Conservation (phyloP, 2,113 vertebrate genomes). For the Elephas maximus region DNA sequence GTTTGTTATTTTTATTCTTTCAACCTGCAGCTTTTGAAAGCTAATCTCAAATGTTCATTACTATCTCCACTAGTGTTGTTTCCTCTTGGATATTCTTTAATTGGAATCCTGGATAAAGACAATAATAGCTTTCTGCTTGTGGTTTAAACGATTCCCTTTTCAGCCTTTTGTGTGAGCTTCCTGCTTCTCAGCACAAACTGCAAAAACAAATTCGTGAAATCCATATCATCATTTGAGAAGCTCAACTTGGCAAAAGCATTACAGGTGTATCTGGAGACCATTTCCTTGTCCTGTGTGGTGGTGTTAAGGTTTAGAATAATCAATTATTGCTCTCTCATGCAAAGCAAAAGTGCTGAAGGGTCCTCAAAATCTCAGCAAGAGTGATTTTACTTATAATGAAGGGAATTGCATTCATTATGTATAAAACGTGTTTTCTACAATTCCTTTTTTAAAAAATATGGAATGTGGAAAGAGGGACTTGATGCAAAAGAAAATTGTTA, state of each 20-base stretch:
- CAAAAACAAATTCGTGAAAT: slow-evolving; percentile 61
- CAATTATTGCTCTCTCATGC: slow-evolving; percentile 50
- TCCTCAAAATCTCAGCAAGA: slow-evolving; percentile 37
- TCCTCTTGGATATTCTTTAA: slow-evolving; percentile 76
- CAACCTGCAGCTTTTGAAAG: slow-evolving; percentile 57
- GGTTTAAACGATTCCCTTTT: slow-evolving; percentile 65
- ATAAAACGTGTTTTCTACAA: background rate
- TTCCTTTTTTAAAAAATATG: background rate
- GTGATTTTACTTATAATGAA: slow-evolving; percentile 64
- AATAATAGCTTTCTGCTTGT: slow-evolving; percentile 71
- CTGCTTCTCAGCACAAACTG: background rate
- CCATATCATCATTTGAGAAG: slow-evolving; percentile 28
- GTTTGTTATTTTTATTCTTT: slow-evolving; percentile 60
- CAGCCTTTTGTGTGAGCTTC: slow-evolving; percentile 49
- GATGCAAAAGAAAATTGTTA: background rate
- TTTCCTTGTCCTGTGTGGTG: background rate
- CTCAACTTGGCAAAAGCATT: background rate
- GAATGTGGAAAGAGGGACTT: background rate
- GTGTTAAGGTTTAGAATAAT: slow-evolving; percentile 21
- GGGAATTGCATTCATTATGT: slow-evolving; percentile 26
- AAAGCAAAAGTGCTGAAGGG: slow-evolving; percentile 46
- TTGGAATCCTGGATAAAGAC: slow-evolving; percentile 66
- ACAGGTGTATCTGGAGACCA: background rate
- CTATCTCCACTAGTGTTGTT: slow-evolving; percentile 38
- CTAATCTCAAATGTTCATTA: slow-evolving; percentile 62